Evolutionary conservation across 2,797 vertebrate genomes (phyloP).

Genomic region (Ceryle rudis): DNA sequence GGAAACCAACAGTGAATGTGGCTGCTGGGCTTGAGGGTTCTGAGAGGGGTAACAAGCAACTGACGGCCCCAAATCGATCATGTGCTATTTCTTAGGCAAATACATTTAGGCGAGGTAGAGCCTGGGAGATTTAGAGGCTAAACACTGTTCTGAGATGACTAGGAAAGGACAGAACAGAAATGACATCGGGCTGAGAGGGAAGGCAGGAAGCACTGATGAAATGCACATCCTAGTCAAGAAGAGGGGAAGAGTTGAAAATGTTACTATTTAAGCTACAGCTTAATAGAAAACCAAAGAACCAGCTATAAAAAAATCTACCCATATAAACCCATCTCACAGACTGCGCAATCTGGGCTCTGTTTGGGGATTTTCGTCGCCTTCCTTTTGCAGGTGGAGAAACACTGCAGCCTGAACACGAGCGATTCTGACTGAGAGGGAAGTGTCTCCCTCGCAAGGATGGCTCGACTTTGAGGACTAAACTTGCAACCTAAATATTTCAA

Average conservation of each 20-base stretch:
- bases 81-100: neutral
- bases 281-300: neutral
- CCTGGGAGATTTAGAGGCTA: neutral
- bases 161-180: neutral
- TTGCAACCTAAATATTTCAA: neutral
- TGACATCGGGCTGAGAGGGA: neutral
- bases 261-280: neutral
- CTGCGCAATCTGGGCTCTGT: neutral
- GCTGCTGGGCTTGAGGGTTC: neutral
- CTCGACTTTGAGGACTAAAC: neutral
- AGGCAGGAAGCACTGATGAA: neutral
- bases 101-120: neutral
- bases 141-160: neutral
- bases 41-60: neutral
- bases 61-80: neutral
- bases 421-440: neutral
- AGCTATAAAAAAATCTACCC: neutral
- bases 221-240: neutral
- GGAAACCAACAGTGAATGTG: neutral
- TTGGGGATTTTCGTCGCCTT: neutral
- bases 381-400: neutral
- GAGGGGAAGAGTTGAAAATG: neutral
- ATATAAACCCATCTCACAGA: fast-evolving
- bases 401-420: neutral
- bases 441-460: neutral